Percentiles rank a stretch among this genome's conserved stretches.
Evolutionary conservation across 2,888 invertebrate genomes (phyloP).

Genomic region (Nomada lathburiana): DNA sequence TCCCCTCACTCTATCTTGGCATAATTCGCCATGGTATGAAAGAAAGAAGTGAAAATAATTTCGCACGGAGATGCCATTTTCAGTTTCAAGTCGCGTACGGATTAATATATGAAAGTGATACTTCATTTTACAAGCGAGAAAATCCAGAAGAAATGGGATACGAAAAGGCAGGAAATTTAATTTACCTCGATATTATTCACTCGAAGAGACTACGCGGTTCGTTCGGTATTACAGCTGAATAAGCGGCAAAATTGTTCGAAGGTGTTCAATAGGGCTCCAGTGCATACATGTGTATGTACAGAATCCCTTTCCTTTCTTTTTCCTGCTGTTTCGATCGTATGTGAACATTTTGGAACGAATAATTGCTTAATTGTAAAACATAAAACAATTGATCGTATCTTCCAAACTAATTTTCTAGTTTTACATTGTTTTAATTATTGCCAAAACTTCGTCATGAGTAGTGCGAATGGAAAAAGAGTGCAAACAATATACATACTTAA

Average conservation of each 20-base stretch:
- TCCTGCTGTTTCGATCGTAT: too few species aligned
- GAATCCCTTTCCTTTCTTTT: too few species aligned
- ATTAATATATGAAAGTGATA: slow-evolving; percentile 51
- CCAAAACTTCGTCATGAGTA: too few species aligned
- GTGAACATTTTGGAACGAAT: too few species aligned
- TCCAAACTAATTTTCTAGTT: too few species aligned
- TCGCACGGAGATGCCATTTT: slow-evolving; percentile 22
- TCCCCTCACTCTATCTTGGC: background rate
- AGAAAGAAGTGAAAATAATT: slow-evolving; percentile 25
- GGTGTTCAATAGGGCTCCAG: background rate
- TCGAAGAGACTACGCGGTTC: slow-evolving; percentile 28
- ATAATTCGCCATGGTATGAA: background rate
- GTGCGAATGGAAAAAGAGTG: too few species aligned
- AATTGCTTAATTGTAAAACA: too few species aligned
- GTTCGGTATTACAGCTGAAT: slow-evolving; percentile 3
- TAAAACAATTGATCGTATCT: too few species aligned
- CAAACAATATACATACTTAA: too few species aligned
- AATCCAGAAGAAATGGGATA: slow-evolving; percentile 45
- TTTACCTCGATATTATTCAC: slow-evolving; percentile 35
- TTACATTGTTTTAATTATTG: too few species aligned
- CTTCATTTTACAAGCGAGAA: slow-evolving; percentile 34
- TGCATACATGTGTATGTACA: too few species aligned
- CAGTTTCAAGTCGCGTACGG: slow-evolving; percentile 35
- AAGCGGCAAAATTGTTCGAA: slow-evolving; percentile 17
- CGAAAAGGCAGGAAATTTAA: slow-evolving; percentile 43